Base-by-base conservation (phyloP, 2,888 invertebrate genomes). In the Euzophera pinguis region DNA sequence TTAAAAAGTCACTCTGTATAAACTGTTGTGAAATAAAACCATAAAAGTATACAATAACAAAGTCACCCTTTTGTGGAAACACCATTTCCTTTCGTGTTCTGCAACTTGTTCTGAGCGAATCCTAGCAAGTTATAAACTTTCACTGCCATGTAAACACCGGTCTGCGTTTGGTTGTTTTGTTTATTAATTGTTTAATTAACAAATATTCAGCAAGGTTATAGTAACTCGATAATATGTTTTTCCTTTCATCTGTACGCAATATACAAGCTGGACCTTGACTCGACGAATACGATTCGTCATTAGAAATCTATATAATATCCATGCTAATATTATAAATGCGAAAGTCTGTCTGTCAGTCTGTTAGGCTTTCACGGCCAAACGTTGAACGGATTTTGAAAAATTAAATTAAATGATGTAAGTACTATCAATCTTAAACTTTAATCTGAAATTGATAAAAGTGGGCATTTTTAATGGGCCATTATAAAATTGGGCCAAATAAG, bases 161-260 rank as follows among this genome's bases (percentile, higher is more conserved):
- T 7, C 10, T 10, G 32, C 32, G 9, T 10, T 6, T 7, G 2
- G 8, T 32, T 32, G 7, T 22, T 9, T 32, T 32, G 9, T 9
- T 9, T 2, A 32, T 32, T 32, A 38, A 6, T 55, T 55, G 62
- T 56, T 53, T 53, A 51, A 53, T 60, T 62, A 74, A 75, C 75
- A 73, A 71, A 78, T 75, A 78, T 75, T 75, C 68, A 69, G 65
- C 81, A 81, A 84, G 81, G 81, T 81, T 76, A 69, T 66, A 80
- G 73, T 73, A 75, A 71, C 75, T 78, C 75, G 77, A 74, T n/a
- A n/a, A n/a, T 78, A 74, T 78, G 74, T 77, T 81, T 78, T 83
- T 78, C 80, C 84, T 84, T 84, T 85, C 81, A 80, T 83, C 79
- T 77, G 63, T 74, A 71, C 78, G 81, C 79, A 84, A 83, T 68